phyloP scores from a whole-genome alignment of 1,140 invertebrate species.

The Antheraea pernyi region DNA sequence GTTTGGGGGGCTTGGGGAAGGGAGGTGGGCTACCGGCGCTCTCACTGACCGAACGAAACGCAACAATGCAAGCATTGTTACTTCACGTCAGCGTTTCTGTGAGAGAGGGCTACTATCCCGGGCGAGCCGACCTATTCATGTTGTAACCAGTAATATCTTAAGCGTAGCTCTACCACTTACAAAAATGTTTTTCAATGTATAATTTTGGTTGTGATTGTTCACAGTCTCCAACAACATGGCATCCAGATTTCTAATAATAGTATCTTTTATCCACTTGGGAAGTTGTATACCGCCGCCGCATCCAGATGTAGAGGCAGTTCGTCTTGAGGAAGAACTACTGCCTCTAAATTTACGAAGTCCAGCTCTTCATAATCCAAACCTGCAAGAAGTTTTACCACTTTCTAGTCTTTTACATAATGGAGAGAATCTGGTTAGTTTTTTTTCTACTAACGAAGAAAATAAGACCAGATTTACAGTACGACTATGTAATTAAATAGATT shows the following conservation, averaged over 20 bases:
- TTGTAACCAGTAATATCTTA: too few relatives aligned
- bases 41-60: too few relatives aligned
- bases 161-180: too few relatives aligned
- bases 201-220: background rate
- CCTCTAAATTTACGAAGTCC: constrained; percentile 65
- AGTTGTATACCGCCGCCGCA: constrained; percentile 63
- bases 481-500: too few relatives aligned
- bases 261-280: constrained; percentile 31
- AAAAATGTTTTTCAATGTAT: background rate
- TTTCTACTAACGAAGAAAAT: too few relatives aligned
- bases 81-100: too few relatives aligned
- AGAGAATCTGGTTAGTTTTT: constrained; percentile 73
- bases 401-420: constrained; percentile 80
- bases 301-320: constrained; percentile 69
- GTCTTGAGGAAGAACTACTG: constrained; percentile 66
- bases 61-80: too few relatives aligned
- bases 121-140: too few relatives aligned
- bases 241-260: background rate
- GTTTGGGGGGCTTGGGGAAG: too few relatives aligned
- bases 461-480: too few relatives aligned
- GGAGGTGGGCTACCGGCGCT: too few relatives aligned
- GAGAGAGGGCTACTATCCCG: too few relatives aligned
- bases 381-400: constrained; percentile 70
- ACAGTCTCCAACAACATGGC: background rate
- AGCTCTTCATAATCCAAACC: constrained; percentile 56